Conservation (phyloP, 92 coral and sea anemone genomes). For the Umimayanthus chanpuru region DNA sequence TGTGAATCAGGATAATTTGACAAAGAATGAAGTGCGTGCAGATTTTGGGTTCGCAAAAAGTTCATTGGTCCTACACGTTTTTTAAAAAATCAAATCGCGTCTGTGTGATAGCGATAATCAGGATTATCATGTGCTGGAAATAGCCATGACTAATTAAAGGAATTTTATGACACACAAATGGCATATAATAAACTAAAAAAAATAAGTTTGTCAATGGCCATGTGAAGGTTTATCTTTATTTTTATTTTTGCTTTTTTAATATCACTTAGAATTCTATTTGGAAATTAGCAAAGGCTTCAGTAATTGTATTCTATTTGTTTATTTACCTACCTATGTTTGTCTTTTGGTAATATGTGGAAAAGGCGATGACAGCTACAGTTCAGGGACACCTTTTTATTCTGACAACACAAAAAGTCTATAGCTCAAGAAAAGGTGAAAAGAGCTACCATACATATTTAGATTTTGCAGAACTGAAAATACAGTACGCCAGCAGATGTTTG, state of each 20-base stretch:
- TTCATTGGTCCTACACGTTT: not conserved
- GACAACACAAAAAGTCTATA: no score
- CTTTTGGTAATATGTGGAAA: not conserved
- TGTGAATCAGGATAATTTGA: not conserved
- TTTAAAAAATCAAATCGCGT: not conserved
- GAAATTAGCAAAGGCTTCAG: not conserved
- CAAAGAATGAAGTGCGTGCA: not conserved
- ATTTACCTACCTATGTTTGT: not conserved
- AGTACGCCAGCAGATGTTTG: not conserved
- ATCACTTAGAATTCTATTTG: not conserved
- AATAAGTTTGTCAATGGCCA: not conserved
- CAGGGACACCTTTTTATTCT: no score
- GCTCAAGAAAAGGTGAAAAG: no score
- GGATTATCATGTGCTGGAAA: conserved; percentile 30
- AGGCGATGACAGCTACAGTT: not conserved
- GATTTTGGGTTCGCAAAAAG: not conserved
- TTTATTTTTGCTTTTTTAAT: no score
- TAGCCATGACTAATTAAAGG: conserved; percentile 7
- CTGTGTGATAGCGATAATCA: conserved; percentile 30
- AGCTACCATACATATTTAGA: not conserved
- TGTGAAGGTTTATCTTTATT: no score
- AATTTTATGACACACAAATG: not conserved
- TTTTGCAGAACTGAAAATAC: not conserved
- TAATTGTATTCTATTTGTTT: no score
- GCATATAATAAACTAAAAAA: not conserved